Evolutionary conservation across 2,113 vertebrate species (phyloP).

Genomic region (Ranitomeya imitator): DNA sequence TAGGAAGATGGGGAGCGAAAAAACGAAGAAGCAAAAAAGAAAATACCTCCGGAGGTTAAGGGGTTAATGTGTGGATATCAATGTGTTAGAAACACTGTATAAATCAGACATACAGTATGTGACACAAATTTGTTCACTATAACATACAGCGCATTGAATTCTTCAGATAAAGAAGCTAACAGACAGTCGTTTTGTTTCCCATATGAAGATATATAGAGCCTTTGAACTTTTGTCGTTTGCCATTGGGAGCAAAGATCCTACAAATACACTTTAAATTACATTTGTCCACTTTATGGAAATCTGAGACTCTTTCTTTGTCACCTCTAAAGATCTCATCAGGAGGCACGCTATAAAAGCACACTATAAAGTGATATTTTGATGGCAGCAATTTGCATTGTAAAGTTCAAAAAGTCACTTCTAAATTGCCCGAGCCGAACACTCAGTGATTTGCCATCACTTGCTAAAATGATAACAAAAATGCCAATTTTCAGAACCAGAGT

Average conservation of each 20-base stretch:
- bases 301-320: background rate
- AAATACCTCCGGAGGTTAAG: too few relatives aligned
- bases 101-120: background rate
- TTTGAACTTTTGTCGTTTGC: background rate
- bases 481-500: conserved; percentile 58
- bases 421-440: conserved; percentile 59
- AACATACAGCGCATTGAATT: background rate
- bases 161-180: background rate
- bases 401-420: conserved; percentile 39
- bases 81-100: background rate
- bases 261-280: background rate
- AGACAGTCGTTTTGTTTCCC: background rate
- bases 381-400: conserved; percentile 52
- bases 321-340: conserved; percentile 5
- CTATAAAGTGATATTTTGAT: conserved; percentile 57
- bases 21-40: too few relatives aligned
- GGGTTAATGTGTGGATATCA: background rate
- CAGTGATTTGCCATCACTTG: conserved; percentile 56
- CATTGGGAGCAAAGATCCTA: background rate
- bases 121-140: background rate
- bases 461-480: conserved; percentile 63
- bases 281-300: conserved; percentile 31
- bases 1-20: too few relatives aligned
- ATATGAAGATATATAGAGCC: background rate
- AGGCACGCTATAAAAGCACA: conserved; percentile 14